Conservation (phyloP, 2,888 invertebrate genomes). For the Agrotis ipsilon region DNA sequence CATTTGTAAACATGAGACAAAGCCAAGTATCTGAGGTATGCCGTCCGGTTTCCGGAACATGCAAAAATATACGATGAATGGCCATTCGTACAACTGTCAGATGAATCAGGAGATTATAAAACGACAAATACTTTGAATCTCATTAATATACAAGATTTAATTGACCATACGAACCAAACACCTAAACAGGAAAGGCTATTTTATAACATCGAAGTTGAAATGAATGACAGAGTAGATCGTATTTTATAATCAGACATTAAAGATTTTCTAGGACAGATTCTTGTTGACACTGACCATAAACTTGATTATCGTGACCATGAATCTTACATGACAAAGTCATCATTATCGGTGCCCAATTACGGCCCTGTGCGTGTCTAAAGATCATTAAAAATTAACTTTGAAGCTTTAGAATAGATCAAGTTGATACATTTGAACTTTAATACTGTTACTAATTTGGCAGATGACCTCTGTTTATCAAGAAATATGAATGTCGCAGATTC, state of each 20-base stretch:
- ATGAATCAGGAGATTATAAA: constrained; percentile 53
- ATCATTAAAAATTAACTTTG: constrained; percentile 53
- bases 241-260: constrained; percentile 7
- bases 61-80: constrained; percentile 36
- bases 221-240: neutral
- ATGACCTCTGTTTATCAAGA: neutral
- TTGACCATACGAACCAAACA: constrained; percentile 27
- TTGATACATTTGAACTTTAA: constrained; percentile 30
- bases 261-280: neutral
- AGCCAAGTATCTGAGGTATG: constrained; percentile 57
- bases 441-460: constrained; percentile 30
- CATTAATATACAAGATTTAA: constrained; percentile 40
- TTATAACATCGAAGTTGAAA: constrained; percentile 8
- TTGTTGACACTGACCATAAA: constrained; percentile 32
- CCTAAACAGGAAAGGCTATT: constrained; percentile 26
- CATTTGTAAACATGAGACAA: constrained; percentile 47
- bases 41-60: constrained; percentile 60
- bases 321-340: constrained; percentile 30
- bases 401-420: constrained; percentile 34
- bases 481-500: constrained; percentile 25
- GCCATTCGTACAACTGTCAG: constrained; percentile 17
- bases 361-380: constrained; percentile 53
- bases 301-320: constrained; percentile 9
- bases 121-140: constrained; percentile 9
- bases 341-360: constrained; percentile 47